Base-by-base conservation (phyloP, 2,888 invertebrate genomes). In the Xanthorhoe spadicearia region DNA sequence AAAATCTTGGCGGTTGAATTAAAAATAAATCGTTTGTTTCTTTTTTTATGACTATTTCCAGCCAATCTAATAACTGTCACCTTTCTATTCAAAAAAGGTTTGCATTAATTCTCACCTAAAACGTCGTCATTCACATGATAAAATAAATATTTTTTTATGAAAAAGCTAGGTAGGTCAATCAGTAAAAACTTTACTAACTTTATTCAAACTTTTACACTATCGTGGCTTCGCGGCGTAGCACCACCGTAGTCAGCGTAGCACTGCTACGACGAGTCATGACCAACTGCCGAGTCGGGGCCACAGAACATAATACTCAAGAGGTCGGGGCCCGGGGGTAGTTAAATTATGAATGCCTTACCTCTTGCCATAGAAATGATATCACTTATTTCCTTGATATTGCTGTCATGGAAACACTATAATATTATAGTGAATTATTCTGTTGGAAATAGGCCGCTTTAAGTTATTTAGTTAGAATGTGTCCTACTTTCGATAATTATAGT, bases 141-240 rank as follows among this genome's bases (percentile, higher is more conserved):
- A n/a, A 35, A 5, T 35, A 7, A 35, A 8, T 8, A 35, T 35
- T 35, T 8, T 28, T 28, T 28, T 28, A 28, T n/a, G n/a, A n/a
- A n/a, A n/a, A n/a, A n/a, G 4, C 23, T 23, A 23, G 23, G 23
- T 23, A 23, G n/a, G n/a, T n/a, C n/a, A n/a, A n/a, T 38, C 38
- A 38, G 10, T 6, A 10, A 38, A 38, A 38, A 38, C 9, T 10
- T 10, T 38, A 2, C 38, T 9, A 28, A 28, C 28, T 28, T 10
- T 9, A 10, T 38, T 38, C 0, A 5, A 43, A 43, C 38, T 43
- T 43, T 13, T 13, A 43, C 38, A 38, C 5, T 10, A 43, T 43
- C 38, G 56, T 48, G 56, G 56, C 56, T 13, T 43, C 38, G 56
- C 56, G 56, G 56, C 56, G 56, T 56, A 56, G 56, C 56, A 23